Evolutionary conservation across 2,888 invertebrate species (phyloP), one percentile per base, ranked within the genome.

Genomic region (Melieria omissa): DNA sequence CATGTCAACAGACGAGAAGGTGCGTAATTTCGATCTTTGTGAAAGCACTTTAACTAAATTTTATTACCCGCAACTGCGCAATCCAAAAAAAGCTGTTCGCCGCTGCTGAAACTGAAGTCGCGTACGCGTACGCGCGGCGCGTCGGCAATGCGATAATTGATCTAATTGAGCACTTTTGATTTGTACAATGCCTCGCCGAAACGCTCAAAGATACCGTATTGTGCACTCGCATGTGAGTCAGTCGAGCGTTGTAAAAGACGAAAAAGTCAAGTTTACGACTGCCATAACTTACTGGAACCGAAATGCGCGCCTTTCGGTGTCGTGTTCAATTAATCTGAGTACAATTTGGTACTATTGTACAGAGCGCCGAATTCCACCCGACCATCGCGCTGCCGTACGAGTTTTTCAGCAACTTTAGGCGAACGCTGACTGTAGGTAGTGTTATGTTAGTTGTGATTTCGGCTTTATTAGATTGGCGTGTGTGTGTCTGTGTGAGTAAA

Each of bases 111-210:
- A 8, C 52, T 29, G 1, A 29, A 9, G 5, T n/a, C 52, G 10
- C 52, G 14, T 14, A 49, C 52, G 10, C 52, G 14, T 14, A 49
- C 49, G 2, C 12, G 2, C 49, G 9, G 9, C 10, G 10, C 12
- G 9, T 52, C 52, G 12, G 14, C 12, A 52, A 29, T 72, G 71
- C 70, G 82, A 81, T 84, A 84, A 84, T 84, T 84, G 82, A 83
- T 81, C 83, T 83, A 84, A 84, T 84, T 84, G 82, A 84, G 79
- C 82, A 82, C 82, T 83, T 83, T 81, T 73, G 71, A 72, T 75
- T 29, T 29, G 29, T 29, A 29, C 29, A 3, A 29, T 29, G 29
- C 29, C 29, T 29, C 29, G 29, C 29, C 29, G 29, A 29, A 29
- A 29, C 29, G 29, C 29, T 29, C 29, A 2, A 29, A 29, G 29